A percentile compares a stretch with the other conserved stretches of the same genome.
phyloP scores from a whole-genome alignment of 2,888 invertebrate species.

The Amphiduros pacificus region DNA sequence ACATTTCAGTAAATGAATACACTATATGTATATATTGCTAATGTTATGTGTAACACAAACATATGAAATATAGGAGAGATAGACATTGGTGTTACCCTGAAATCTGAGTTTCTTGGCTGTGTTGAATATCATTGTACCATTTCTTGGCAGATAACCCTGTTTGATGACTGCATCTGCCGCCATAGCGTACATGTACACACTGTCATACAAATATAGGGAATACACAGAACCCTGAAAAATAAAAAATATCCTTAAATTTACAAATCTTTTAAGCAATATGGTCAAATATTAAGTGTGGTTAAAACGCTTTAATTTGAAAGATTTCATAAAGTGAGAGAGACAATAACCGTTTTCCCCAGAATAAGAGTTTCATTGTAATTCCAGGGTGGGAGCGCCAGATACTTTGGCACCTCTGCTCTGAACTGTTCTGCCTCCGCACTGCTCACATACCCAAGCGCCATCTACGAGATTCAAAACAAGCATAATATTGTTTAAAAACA shows the following conservation, averaged over 20 bases:
- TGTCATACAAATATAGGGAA: slow-evolving; percentile 42
- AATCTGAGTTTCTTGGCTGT: slow-evolving; percentile 25
- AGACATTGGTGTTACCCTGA: too few species aligned
- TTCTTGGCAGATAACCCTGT: slow-evolving; percentile 31
- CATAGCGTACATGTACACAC: slow-evolving; percentile 41
- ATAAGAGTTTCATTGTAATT: slow-evolving; percentile 25
- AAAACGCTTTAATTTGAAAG: too few species aligned
- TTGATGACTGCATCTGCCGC: slow-evolving; percentile 35
- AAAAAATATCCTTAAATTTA: not conserved
- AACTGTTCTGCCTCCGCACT: slow-evolving; percentile 37
- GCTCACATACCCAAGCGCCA: slow-evolving; percentile 38
- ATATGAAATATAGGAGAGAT: too few species aligned
- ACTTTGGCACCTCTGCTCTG: slow-evolving; percentile 36
- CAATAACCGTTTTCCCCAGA: not conserved
- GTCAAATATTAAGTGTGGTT: too few species aligned
- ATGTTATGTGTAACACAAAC: too few species aligned
- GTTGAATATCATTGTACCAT: slow-evolving; percentile 38
- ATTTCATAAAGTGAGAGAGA: too few species aligned
- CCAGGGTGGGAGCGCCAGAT: slow-evolving; percentile 46
- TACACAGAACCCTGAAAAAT: slow-evolving; percentile 37
- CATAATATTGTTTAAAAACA: too few species aligned
- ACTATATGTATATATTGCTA: too few species aligned
- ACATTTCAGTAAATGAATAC: too few species aligned
- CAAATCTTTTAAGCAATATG: too few species aligned
- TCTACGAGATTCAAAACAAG: slow-evolving; percentile 26